Evolutionary conservation across 1,140 invertebrate genomes (phyloP).

Genomic region (Leptinotarsa lineolata): DNA sequence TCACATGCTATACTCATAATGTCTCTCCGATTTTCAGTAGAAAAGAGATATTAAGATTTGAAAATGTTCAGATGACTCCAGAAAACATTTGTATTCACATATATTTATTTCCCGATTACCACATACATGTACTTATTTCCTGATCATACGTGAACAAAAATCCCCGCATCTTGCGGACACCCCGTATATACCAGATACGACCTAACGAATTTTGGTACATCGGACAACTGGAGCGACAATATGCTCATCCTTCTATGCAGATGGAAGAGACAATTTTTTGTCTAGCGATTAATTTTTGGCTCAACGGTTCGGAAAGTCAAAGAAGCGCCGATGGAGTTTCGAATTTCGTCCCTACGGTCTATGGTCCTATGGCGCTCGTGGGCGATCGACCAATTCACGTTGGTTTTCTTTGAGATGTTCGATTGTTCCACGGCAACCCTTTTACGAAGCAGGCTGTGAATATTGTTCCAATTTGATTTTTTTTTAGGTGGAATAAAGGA

Average conservation of each 20-base stretch:
- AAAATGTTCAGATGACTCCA: too few species aligned
- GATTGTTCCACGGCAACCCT: slow-evolving; percentile 26
- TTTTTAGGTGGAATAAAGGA: slow-evolving; percentile 4
- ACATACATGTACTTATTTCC: too few species aligned
- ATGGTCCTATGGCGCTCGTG: neutral
- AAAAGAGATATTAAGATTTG: too few species aligned
- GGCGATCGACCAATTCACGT: slow-evolving; percentile 28
- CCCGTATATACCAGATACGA: neutral
- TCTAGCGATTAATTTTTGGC: slow-evolving; percentile 48
- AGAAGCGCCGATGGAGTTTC: slow-evolving; percentile 33
- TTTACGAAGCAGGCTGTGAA: slow-evolving; percentile 19
- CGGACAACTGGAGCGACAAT: slow-evolving; percentile 22
- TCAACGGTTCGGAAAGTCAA: slow-evolving; percentile 50
- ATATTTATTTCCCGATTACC: too few species aligned
- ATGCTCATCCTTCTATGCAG: slow-evolving; percentile 28
- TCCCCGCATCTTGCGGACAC: too few species aligned
- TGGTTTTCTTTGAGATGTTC: slow-evolving; percentile 27
- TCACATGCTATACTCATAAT: too few species aligned
- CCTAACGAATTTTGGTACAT: neutral
- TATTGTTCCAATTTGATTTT: slow-evolving; percentile 1
- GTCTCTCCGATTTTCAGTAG: too few species aligned
- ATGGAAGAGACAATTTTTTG: slow-evolving; percentile 36
- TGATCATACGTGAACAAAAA: too few species aligned
- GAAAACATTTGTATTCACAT: too few species aligned
- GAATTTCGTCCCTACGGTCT: slow-evolving; percentile 9